These are phyloP conservation scores for Colletes latitarsis DNA, from an alignment of 1,140 invertebrate species.

Conservation along the genomic window DNA sequence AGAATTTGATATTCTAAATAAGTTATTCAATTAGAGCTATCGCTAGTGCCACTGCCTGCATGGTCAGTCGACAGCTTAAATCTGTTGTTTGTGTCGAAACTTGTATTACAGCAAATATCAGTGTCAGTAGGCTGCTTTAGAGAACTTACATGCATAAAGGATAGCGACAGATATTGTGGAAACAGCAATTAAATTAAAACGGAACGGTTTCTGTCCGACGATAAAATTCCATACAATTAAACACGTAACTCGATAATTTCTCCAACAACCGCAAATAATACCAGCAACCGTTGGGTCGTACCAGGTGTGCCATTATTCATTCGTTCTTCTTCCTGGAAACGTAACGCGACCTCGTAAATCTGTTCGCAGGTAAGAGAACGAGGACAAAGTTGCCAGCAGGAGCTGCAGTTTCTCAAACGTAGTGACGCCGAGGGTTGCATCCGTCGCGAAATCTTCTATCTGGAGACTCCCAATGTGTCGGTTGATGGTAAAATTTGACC, in stretches of 20 bases:
- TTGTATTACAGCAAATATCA: too few species aligned
- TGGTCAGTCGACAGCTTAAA: too few species aligned
- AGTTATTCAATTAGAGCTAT: too few species aligned
- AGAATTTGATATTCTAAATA: too few species aligned
- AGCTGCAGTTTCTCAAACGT: constrained; percentile 48
- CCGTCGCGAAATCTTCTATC: constrained; percentile 23
- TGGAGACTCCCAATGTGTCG: neutral
- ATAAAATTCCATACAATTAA: constrained; percentile 46
- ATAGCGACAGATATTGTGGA: neutral
- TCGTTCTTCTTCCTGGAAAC: constrained; percentile 65
- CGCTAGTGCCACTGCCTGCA: too few species aligned
- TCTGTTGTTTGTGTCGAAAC: too few species aligned
- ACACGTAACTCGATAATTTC: constrained; percentile 71
- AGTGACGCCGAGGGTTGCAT: constrained; percentile 31
- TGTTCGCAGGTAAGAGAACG: constrained; percentile 62
- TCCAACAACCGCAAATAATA: constrained; percentile 68
- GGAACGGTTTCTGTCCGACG: neutral
- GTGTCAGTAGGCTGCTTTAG: too few species aligned
- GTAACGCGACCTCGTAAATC: constrained; percentile 67
- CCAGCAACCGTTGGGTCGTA: constrained; percentile 55
- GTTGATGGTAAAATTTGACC: neutral
- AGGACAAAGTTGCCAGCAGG: constrained; percentile 47
- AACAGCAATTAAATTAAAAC: constrained; percentile 14
- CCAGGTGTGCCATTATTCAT: constrained; percentile 72
- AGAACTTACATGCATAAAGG: too few species aligned